Evolutionary conservation across 2,888 invertebrate species (phyloP), one percentile per base, ranked within the genome.

Genomic region (Hetaerina titia): DNA sequence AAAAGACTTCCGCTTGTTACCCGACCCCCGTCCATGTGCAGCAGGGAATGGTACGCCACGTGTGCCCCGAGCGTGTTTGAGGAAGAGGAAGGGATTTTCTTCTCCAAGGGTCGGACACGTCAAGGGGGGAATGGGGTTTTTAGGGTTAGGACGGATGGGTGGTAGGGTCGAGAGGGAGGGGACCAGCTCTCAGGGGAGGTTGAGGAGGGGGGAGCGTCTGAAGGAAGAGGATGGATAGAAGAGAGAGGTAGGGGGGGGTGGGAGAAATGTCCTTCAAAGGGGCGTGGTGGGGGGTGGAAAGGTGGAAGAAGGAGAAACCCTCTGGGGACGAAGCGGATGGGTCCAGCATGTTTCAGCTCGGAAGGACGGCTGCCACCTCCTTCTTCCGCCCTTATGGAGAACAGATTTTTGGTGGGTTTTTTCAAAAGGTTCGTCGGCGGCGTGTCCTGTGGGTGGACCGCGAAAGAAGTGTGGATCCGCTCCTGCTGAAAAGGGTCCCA

Each of bases 1-100:
- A 90, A 90, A 90, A 90, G 90, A 90, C 90, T 90, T 90, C 90
- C 90, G 90, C 90, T 90, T 64, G 90, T 90, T 90, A 90, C 64
- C 90, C 90, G 90, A 90, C 60, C 90, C 90, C 25, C 31, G 45
- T 63, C 90, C 63, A 90, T 90, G 90, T 90, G 90, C 90, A 64
- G 15, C 17, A 25, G 58, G 89, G 89, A 45, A 90, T 63, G 90
- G 90, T 64, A 31, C 25, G 64, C 90, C 90, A 90, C 90, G 90
- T 90, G 90, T 90, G 63, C 19, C 22, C 60, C 60, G 60, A 60
- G 60, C 60, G 19, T 15, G 69, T 69, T 22, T 69, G 22, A 69
- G 64, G 64, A 69, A 69, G 69, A 69, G 69, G 69, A 22, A 69
- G 69, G 69, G 69, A 69, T 22, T 69, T 45, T 22, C 69, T 69